Evolutionary conservation across 2,888 invertebrate genomes (phyloP), one percentile per base, ranked within the genome.

Genomic region (Boloria euphrosyne): DNA sequence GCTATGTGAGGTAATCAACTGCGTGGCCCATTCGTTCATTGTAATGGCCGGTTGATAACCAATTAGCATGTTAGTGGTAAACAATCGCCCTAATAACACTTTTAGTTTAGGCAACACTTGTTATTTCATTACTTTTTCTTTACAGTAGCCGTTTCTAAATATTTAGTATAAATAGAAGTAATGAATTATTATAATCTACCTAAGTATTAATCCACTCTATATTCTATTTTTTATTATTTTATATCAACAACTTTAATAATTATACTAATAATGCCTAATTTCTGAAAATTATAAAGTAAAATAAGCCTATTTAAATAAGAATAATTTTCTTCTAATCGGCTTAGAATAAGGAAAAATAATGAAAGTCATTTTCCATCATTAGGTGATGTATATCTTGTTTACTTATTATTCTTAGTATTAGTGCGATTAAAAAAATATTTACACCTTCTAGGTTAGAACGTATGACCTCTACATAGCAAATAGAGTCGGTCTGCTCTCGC

Each of bases 61-160:
- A 77, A 80, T 82, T 82, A 82, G 67, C 78, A 74, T 69, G 53
- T 66, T 66, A 64, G 76, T 80, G 81, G 74, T 71, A 81, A 72
- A 77, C 77, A 71, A 74, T 78, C 75, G 75, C 61, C 75, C 76
- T 72, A 75, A 74, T 78, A 75, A 75, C 76, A 75, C 72, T 71
- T 73, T 75, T 73, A 68, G 58, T 72, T 71, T 70, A 71, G 73
- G 71, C 71, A 71, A 73, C 66, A 57, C 38, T 27, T 60, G 65
- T 61, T 60, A 61, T 17, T 27, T 49, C 49, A 59, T 59, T 17
- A 27, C 10, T 46, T 22, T 53, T 31, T 16, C 16, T 53, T 16
- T 52, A 4, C 27, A 22, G 22, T 2, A n/a, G 22, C 27, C 14
- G 51, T 13, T 13, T 22, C 31, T 10, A 2, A 38, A 38, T 38